Evolutionary conservation across 2,888 invertebrate species (phyloP).

Genomic region (Ochropleura leucogaster): DNA sequence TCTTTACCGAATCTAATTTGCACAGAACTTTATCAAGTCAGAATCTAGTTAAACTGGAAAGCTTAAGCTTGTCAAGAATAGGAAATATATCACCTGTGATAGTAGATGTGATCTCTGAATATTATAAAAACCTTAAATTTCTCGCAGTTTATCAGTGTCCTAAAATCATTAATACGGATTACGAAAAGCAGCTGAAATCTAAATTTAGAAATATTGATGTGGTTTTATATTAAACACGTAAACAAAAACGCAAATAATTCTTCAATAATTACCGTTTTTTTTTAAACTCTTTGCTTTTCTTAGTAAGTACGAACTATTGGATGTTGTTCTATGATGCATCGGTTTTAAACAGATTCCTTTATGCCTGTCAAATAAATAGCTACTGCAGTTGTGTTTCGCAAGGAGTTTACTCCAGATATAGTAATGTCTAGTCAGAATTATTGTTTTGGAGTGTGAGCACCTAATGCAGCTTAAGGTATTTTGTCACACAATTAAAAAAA

Average conservation of each 20-base stretch:
- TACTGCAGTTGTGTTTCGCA: not conserved
- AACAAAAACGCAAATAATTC: not conserved
- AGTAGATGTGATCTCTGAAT: constrained; percentile 84
- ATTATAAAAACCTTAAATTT: constrained; percentile 84
- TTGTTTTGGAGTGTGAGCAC: not conserved
- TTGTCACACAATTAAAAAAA: constrained; percentile 19
- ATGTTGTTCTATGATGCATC: not conserved
- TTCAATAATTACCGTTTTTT: no score
- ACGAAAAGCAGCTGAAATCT: constrained; percentile 83
- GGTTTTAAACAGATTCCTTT: not conserved
- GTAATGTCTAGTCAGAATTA: not conserved
- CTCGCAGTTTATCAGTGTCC: constrained; percentile 87
- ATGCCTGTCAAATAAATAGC: not conserved
- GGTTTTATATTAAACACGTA: constrained; percentile 74
- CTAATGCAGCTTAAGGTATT: constrained; percentile 4
- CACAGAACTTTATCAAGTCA: constrained; percentile 77
- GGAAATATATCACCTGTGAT: constrained; percentile 81
- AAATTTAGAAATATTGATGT: constrained; percentile 87
- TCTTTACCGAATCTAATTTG: constrained; percentile 81
- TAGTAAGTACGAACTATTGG: not conserved
- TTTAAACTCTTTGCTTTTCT: not conserved
- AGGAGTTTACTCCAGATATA: not conserved
- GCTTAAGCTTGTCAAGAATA: constrained; percentile 85
- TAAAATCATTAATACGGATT: constrained; percentile 81
- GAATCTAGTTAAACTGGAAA: constrained; percentile 76